Base-by-base conservation (phyloP, 2,888 invertebrate species). In the Patella caerulea region DNA sequence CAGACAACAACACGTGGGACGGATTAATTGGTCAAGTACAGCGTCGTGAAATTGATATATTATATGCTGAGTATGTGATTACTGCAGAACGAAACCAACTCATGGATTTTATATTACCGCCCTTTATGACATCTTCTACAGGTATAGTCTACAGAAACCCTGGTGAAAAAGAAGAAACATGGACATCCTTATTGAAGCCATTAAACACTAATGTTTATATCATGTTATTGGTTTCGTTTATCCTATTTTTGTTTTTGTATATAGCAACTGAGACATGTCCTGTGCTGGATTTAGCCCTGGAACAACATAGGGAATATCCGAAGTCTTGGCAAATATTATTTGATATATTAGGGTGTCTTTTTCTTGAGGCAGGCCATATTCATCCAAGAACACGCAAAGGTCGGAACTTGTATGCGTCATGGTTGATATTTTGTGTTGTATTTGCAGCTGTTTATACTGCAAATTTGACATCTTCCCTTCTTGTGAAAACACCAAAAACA, bases 401-500 rank as follows among this genome's bases (percentile, higher is more conserved):
- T 14, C 11, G 70, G 29, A 15, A 70, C 11, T 45, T 75, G n/a
- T 29, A 70, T 29, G 45, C 71, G 17, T 69, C 75, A n/a, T 75
- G 75, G 75, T 75, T 69, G 75, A 45, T 75, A 29, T 75, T 75
- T 70, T 69, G 70, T 71, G 24, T 75, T 11, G 70, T 75, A 15
- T 75, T 71, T n/a, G 71, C 75, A 2, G 75, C 75, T 34, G 70
- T 70, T 29, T 75, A 75, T 55, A 69, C 53, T 12, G 75, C 70
- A 17, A 75, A 19, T 17, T 29, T 75, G 12, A 75, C 71, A 17
- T 65, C 65, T 11, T 65, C 17, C 2, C 65, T 65, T 9, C 19
- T 65, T 12, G n/a, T 65, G 15, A 12, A 4, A 65, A n/a, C 1
- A 19, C 2, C 65, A 5, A 19, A 65, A 19, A n/a, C 7, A 19